Evolutionary conservation across 2,888 invertebrate genomes (phyloP).

Genomic region (Tetrapedia diversipes): DNA sequence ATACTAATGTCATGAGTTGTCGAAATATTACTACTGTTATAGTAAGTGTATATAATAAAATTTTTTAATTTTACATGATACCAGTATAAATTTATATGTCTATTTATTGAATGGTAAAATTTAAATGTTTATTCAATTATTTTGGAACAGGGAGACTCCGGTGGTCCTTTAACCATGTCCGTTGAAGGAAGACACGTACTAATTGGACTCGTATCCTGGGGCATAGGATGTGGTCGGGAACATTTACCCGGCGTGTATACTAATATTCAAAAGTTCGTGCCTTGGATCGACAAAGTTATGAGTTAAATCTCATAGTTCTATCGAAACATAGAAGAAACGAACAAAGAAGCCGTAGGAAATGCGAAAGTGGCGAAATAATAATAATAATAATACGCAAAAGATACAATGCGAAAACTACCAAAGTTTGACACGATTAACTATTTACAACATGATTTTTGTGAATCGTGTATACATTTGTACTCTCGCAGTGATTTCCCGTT

Average conservation of each 20-base stretch:
- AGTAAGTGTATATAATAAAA: no score
- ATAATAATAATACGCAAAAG: background rate
- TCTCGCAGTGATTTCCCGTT: background rate
- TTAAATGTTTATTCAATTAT: background rate
- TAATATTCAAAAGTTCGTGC: constrained; percentile 95
- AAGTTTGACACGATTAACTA: constrained; percentile 4
- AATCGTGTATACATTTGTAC: background rate
- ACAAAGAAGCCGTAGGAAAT: background rate
- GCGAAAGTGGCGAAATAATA: background rate
- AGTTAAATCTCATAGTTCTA: constrained; percentile 80
- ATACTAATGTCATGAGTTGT: no score
- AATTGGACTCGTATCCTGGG: constrained; percentile 95
- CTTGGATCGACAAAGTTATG: constrained; percentile 95
- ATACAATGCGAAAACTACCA: constrained; percentile 3
- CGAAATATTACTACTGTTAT: no score
- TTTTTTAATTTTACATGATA: no score
- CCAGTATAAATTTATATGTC: no score
- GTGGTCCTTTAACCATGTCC: constrained; percentile 94
- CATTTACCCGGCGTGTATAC: constrained; percentile 96
- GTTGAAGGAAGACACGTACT: constrained; percentile 93
- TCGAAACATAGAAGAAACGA: background rate
- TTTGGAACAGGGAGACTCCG: constrained; percentile 86
- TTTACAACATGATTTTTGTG: background rate
- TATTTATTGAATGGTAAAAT: background rate
- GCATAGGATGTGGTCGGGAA: constrained; percentile 95